Base-by-base conservation (phyloP, 1,140 invertebrate species). In the Aphelenchoides besseyi region DNA sequence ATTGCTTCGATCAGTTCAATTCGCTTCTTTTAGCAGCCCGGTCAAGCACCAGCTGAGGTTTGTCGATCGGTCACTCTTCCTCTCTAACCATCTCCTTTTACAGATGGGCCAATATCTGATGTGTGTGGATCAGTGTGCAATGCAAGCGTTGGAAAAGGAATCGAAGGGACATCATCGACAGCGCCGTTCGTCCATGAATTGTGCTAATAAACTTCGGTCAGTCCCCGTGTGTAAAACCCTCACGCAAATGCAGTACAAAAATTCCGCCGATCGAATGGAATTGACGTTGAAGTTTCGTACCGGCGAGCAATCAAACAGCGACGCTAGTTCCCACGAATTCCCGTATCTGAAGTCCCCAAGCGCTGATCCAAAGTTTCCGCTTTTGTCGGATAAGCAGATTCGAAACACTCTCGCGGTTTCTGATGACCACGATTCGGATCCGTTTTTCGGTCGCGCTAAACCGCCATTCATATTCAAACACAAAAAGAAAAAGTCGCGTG, bases 161-260 rank as follows among this genome's bases (percentile, higher is more conserved):
- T 32, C 74, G 2, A 77, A 70, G 54, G n/a, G 63, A 26, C 32
- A 37, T 53, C 63, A 53, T 53, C 63, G 63, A 23, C 32, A 37
- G 3, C 63, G 63, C 23, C 30, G 80, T 33, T 68, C 59, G 18
- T 72, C 82, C 28, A 62, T 82, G 28, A 80, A 79, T 41, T 83
- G 82, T 69, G 82, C 82, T 37, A 74, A 83, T 70, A 84, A 83
- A 74, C 61, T 83, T 1, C 67, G 77, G 82, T 82, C 28, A 48
- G 72, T 59, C n/a, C 55, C 28, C 61, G 16, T 55, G 35, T 59
- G 5, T 18, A 71, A 73, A 16, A 74, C 0, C 9, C n/a, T 52
- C n/a, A 35, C 62, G n/a, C 62, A 53, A 64, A 53, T 64, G 33
- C 62, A 64, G 52, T 63, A 68, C 54, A 18, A 67, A 68, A 28